A percentile compares a stretch with the other conserved stretches of the same genome.
Conservation (phyloP, 2,888 invertebrate species). For the Ferdinandea cuprea region DNA sequence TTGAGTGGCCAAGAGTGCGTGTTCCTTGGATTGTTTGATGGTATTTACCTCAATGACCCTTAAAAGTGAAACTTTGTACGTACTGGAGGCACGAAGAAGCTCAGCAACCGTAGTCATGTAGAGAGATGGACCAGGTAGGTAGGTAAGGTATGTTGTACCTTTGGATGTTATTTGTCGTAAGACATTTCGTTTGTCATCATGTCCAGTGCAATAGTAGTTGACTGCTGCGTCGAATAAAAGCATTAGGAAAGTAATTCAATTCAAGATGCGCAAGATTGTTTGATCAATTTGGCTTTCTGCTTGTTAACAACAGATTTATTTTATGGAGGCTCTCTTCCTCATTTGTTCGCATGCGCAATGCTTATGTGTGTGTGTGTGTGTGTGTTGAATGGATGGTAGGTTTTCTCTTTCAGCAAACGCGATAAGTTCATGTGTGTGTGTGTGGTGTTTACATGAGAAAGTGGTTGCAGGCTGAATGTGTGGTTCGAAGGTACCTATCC, state of each 20-base stretch:
- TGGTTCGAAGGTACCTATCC: no score
- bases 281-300: slow-evolving; percentile 46
- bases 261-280: slow-evolving; percentile 45
- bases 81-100: no score
- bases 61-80: slow-evolving; percentile 67
- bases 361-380: slow-evolving; percentile 3
- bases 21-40: slow-evolving; percentile 51
- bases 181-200: slow-evolving; percentile 12
- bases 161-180: slow-evolving; percentile 31
- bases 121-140: neutral
- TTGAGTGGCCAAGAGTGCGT: slow-evolving; percentile 51
- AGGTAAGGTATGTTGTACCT: no score
- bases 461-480: slow-evolving; percentile 11
- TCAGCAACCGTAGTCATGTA: no score
- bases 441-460: slow-evolving; percentile 43
- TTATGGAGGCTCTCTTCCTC: slow-evolving; percentile 34
- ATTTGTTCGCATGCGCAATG: neutral
- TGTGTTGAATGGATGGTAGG: slow-evolving; percentile 16
- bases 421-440: neutral
- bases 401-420: slow-evolving; percentile 47
- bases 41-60: slow-evolving; percentile 63
- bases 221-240: neutral
- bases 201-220: neutral
- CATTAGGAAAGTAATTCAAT: slow-evolving; percentile 26
- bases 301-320: slow-evolving; percentile 38